Percentiles rank a stretch among this genome's conserved stretches.
Conservation (phyloP, 92 coral and sea anemone genomes). For the Parazoanthus darwini region DNA sequence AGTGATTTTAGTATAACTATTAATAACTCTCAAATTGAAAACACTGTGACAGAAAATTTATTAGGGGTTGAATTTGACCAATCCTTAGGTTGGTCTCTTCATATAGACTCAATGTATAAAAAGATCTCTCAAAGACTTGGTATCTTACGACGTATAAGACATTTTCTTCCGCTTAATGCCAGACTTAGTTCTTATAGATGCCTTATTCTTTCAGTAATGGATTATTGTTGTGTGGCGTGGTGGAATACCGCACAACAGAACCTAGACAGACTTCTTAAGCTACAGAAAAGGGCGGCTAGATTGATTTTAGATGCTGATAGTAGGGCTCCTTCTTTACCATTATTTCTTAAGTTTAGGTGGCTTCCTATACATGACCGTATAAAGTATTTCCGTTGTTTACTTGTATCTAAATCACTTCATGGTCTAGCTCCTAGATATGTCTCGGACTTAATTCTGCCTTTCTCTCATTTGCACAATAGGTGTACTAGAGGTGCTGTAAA, state of each 20-base stretch:
- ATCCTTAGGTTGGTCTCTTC: conserved; percentile 25
- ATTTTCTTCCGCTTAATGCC: conserved; percentile 3
- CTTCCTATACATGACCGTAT: too few relatives aligned
- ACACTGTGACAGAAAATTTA: background rate
- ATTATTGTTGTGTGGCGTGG: conserved; percentile 21
- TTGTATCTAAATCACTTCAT: too few relatives aligned
- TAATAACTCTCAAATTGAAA: conserved; percentile 23
- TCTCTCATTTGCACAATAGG: too few relatives aligned
- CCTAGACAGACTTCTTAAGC: too few relatives aligned
- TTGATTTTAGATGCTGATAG: too few relatives aligned
- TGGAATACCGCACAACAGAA: background rate
- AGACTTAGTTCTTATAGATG: background rate
- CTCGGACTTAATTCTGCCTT: too few relatives aligned
- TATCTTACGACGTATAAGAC: conserved; percentile 39
- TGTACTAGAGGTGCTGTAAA: too few relatives aligned
- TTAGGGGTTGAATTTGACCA: conserved; percentile 16
- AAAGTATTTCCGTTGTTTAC: too few relatives aligned
- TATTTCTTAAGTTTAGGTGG: too few relatives aligned
- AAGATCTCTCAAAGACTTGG: conserved; percentile 40
- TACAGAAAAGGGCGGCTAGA: too few relatives aligned
- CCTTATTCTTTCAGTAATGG: background rate
- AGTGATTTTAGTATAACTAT: conserved; percentile 7
- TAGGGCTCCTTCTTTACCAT: too few relatives aligned
- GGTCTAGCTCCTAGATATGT: too few relatives aligned
- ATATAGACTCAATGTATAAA: conserved; percentile 25